Evolutionary conservation across 2,113 vertebrate genomes (phyloP).

Genomic region (Barbus barbus): DNA sequence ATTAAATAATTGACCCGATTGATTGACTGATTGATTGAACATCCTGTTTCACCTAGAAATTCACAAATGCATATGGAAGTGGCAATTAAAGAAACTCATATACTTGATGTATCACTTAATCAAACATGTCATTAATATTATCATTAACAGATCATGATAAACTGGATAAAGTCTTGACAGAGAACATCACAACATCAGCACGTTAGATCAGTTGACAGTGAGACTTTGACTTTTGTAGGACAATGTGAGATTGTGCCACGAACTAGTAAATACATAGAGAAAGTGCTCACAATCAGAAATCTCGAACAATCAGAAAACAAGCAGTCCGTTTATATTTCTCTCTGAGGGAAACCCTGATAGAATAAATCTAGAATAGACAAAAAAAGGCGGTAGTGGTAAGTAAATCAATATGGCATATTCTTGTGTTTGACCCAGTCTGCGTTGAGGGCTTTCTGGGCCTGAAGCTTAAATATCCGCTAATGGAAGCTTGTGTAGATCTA

Average conservation of each 20-base stretch:
- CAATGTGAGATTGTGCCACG: not conserved
- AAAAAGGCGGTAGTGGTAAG: conserved; percentile 32
- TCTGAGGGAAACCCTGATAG: conserved; percentile 43
- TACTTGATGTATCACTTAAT: not conserved
- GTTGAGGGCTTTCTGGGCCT: conserved; percentile 54
- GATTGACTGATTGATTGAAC: not conserved
- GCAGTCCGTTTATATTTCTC: conserved; percentile 46
- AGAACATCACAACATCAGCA: not conserved
- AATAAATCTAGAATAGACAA: conserved; percentile 22
- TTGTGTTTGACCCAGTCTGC: conserved; percentile 58
- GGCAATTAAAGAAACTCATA: not conserved
- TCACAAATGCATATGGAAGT: not conserved
- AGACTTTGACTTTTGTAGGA: too few relatives aligned
- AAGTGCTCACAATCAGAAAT: conserved; percentile 26
- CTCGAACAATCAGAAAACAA: conserved; percentile 45
- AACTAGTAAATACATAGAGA: conserved; percentile 6
- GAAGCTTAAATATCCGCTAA: conserved; percentile 81
- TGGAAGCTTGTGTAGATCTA: conserved; percentile 78
- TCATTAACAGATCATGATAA: not conserved
- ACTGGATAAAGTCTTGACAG: not conserved
- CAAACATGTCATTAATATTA: not conserved
- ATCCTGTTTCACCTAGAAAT: not conserved
- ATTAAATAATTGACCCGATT: too few relatives aligned
- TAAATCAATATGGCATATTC: conserved; percentile 65
- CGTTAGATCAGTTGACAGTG: too few relatives aligned